Base-by-base conservation (phyloP, 2,113 vertebrate species). In the Bubalus kerabau region DNA sequence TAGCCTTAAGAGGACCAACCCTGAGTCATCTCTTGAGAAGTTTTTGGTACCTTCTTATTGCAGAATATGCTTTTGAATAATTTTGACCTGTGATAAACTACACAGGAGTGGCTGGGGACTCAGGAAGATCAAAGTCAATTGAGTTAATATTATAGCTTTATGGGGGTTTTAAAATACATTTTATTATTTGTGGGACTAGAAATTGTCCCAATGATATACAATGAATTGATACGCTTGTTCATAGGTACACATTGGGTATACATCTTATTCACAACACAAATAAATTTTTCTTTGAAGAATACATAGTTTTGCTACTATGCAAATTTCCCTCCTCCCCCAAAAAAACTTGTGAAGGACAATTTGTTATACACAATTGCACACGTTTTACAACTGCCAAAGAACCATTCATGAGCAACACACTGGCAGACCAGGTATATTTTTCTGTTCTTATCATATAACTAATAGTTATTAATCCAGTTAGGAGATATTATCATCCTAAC, bases 101-200 rank as follows among this genome's bases (percentile, higher is more conserved):
- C 80, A 85, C 30, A 76, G 48, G 89, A 88, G 40, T 17, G 90
- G 10, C 10, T 50, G 21, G 10, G 10, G 13, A 93, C 48, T 74
- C 23, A 54, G 64, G 23, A 87, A 91, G 26, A 84, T 71, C 48
- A 80, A 78, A 59, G 64, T 74, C 48, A 87, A 32, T 12, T 88
- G 7, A 46, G 50, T 50, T 85, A 74, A 74, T 87, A 43, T 57
- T 87, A 56, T 23, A 80, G 62, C 14, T 67, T 92, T 67, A 50
- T 1, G 3, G 30, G 52, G 36, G 67, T 2, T 30, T 83, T 85
- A 67, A 94, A 91, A 92, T 60, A 82, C 16, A 82, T 30, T 87
- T 92, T 71, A 92, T 94, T 92, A 80, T 94, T 78, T 71, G 2
- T 92, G 60, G 28, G 23, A 87, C 56, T 67, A 97, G 24, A 89